Evolutionary conservation across 2,113 vertebrate species (phyloP), one percentile per base, ranked within the genome.

Genomic region (Theropithecus gelada): DNA sequence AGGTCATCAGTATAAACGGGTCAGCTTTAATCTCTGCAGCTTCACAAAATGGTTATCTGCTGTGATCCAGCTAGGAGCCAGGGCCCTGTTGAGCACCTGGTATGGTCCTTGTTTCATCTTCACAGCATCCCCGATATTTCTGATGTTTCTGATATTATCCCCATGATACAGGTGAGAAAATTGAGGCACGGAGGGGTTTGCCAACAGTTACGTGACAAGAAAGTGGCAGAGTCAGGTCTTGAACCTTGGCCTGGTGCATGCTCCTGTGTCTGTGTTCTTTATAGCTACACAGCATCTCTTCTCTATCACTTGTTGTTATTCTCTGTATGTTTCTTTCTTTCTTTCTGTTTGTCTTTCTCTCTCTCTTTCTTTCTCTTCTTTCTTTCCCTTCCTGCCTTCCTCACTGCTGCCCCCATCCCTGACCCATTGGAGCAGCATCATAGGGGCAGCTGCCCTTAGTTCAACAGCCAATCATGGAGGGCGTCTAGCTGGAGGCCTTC

Each of bases 271-370:
- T 23, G 32, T 48, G 80, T 4, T n/a, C 52, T 76, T 3, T 8
- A 14, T 8, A 25, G 45, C 5, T 4, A 20, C 12, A 0, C 4
- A 0, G 5, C 14, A 8, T 32, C 18, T 4, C 11, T 30, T 59
- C 0, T 6, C 14, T 4, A 6, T 32, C 30, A n/a, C 12, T n/a
- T 27, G 27, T 30, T 38, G 4, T 68, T 20, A 23, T 72, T 55
- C 75, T 52, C n/a, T 78, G 13, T 11, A 14, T 1, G 23, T 84
- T 79, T 76, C 66, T 64, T 32, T 64, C 61, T 64, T 55, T 20
- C 52, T 20, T 20, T 64, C 5, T 2, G 10, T 64, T 64, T 64
- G 27, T 14, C 61, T 64, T 30, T 14, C 61, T 75, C 59, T 50
- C 38, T 12, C 12, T 10, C 2, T 30, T 32, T 30, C 27, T 64